Evolutionary conservation across 2,113 vertebrate genomes (phyloP), one percentile per base, ranked within the genome.

Genomic region (Catagonus wagneri): DNA sequence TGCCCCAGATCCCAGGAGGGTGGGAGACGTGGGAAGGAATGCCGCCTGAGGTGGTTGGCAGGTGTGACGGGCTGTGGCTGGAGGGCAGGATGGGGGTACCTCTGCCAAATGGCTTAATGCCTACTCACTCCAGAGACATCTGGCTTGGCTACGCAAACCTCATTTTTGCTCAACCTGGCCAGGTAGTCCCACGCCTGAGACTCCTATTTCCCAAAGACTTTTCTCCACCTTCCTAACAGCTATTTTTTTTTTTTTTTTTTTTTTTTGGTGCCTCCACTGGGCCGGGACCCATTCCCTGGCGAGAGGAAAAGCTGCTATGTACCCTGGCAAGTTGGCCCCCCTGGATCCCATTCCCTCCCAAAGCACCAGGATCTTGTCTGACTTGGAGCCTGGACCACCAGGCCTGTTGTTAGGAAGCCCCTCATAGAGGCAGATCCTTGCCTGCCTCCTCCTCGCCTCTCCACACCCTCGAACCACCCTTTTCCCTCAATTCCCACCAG

Each of bases 21-120:
- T 36, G 10, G 81, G 81, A 88, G 69, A 56, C 54, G 58, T 14
- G 2, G n/a, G 75, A 81, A 78, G 61, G 79, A 89, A 60, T 69
- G 39, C 76, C 76, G 84, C 78, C 71, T 81, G 44, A 36, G 54
- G 58, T 86, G 69, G 69, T 22, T 81, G 81, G 92, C 39, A n/a
- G 63, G 85, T 85, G 76, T 23, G 76, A 90, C 90, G 72, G 60
- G 29, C 66, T 93, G 2, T 61, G 84, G 36, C 71, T 36, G 32
- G 58, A 96, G 68, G 78, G 76, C 32, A 92, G 86, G 84, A 76
- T 23, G 14, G 50, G 39, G 54, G 61, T 56, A 61, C 5, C 36
- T 58, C 27, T 95, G 91, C 83, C 85, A 94, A 69, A 39, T 72
- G 83, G 60, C 54, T 71, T 71, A 52, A 69, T 87, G 50, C 56